A percentile compares a stretch with the other conserved stretches of the same genome.
These are phyloP conservation scores for Xestia xanthographa DNA, from an alignment of 2,888 invertebrate genomes.

Conservation along the genomic window DNA sequence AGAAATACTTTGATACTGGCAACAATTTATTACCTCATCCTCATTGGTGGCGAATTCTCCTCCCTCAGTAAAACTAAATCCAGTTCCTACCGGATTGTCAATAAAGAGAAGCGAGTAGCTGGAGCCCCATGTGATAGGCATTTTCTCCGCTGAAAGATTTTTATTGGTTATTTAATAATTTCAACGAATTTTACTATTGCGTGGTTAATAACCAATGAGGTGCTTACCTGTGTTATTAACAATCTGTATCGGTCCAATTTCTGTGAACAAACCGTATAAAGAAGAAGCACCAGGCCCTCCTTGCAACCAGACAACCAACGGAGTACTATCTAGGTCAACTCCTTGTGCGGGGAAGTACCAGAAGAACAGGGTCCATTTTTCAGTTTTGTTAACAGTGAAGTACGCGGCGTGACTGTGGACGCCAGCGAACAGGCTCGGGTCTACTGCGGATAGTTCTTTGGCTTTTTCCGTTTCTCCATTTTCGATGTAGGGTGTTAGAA, in stretches of 20 bases:
- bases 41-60: slow-evolving; percentile 36
- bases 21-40: slow-evolving; percentile 56
- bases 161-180: neutral
- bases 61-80: slow-evolving; percentile 42
- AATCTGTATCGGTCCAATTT: slow-evolving; percentile 78
- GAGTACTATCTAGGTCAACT: slow-evolving; percentile 72
- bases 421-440: slow-evolving; percentile 50
- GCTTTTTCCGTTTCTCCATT: slow-evolving; percentile 48
- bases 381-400: slow-evolving; percentile 92
- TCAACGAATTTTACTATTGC: neutral
- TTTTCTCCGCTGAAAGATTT: slow-evolving; percentile 41
- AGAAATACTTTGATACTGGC: slow-evolving; percentile 72
- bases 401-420: slow-evolving; percentile 58
- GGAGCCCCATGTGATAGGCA: slow-evolving; percentile 26
- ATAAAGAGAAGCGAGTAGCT: slow-evolving; percentile 88
- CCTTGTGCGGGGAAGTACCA: slow-evolving; percentile 93
- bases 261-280: slow-evolving; percentile 83
- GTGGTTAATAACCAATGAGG: neutral
- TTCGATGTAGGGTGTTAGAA: slow-evolving; percentile 51
- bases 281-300: slow-evolving; percentile 85
- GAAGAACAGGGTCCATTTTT: slow-evolving; percentile 93
- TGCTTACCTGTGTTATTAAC: slow-evolving; percentile 28
- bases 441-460: slow-evolving; percentile 48
- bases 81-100: slow-evolving; percentile 90
- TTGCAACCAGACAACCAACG: slow-evolving; percentile 84